Conservation (phyloP, 2,888 invertebrate species). For the Abrostola triplasia region DNA sequence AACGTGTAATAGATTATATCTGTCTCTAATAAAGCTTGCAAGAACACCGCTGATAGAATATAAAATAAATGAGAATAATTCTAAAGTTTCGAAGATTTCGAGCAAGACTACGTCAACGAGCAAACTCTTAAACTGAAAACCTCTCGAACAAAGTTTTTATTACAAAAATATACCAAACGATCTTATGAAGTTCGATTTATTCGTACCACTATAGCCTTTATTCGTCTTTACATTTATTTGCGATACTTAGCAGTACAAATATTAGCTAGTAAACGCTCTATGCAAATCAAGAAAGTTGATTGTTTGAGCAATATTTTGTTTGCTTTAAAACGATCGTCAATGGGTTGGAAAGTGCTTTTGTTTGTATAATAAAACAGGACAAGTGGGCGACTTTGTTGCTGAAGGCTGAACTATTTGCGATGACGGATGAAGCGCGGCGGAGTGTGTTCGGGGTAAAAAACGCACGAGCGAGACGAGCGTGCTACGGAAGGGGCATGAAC, state of each 20-base stretch:
- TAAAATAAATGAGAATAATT: conserved; percentile 45
- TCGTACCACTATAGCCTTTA: conserved; percentile 18
- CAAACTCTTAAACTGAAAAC: conserved; percentile 42
- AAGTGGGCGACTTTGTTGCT: conserved; percentile 10
- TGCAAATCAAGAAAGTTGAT: conserved; percentile 43
- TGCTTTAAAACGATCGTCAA: conserved; percentile 40
- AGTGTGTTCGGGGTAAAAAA: conserved; percentile 2
- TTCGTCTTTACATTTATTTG: conserved; percentile 42
- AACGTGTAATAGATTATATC: no score
- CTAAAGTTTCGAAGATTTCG: conserved; percentile 39
- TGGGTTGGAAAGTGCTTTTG: conserved; percentile 45
- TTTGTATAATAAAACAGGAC: conserved; percentile 28
- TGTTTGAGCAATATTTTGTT: conserved; percentile 50
- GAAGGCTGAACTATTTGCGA: conserved; percentile 3
- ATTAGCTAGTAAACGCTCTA: conserved; percentile 45
- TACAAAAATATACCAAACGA: conserved; percentile 39
- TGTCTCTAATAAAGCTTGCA: not conserved
- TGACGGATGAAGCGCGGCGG: conserved; percentile 1
- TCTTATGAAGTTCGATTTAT: conserved; percentile 31
- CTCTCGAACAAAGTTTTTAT: conserved; percentile 44
- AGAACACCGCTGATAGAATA: conserved; percentile 27
- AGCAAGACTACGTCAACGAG: conserved; percentile 48
- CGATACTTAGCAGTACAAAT: conserved; percentile 46
- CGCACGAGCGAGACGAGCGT: not conserved
- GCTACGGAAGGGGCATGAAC: not conserved